Conservation (phyloP, 2,888 invertebrate genomes). For the Prosopocoilus inquinatus region DNA sequence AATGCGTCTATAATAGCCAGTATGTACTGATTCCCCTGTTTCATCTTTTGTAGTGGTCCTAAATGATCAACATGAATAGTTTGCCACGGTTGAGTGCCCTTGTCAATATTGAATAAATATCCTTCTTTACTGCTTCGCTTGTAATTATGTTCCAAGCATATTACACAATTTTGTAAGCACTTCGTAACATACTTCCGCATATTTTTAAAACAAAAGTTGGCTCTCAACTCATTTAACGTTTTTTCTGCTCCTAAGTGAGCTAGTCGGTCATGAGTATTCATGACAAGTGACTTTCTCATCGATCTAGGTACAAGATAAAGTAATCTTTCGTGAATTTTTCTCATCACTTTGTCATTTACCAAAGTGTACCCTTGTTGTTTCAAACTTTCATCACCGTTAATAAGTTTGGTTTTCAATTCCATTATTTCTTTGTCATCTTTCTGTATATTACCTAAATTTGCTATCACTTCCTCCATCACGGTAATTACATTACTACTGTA, state of each 20-base stretch:
- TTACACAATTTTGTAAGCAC: slow-evolving; percentile 34
- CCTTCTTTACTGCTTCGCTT: slow-evolving; percentile 30
- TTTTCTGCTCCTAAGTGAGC: slow-evolving; percentile 39
- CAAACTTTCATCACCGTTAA: too few species aligned
- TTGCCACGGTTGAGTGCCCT: slow-evolving; percentile 31
- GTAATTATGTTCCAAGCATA: slow-evolving; percentile 32
- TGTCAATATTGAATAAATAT: slow-evolving; percentile 31
- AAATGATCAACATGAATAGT: slow-evolving; percentile 36
- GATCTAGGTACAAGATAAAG: neutral
- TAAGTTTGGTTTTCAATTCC: too few species aligned
- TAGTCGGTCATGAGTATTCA: slow-evolving; percentile 31
- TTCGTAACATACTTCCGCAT: slow-evolving; percentile 29
- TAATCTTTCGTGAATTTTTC: neutral
- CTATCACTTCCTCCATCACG: too few species aligned
- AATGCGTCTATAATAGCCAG: slow-evolving; percentile 34
- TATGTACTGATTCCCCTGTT: slow-evolving; percentile 25
- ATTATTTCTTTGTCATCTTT: too few species aligned
- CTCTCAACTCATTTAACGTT: slow-evolving; percentile 28
- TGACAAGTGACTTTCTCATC: slow-evolving; percentile 11
- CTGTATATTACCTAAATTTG: too few species aligned
- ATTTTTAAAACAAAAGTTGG: slow-evolving; percentile 39
- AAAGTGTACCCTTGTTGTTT: slow-evolving; percentile 1
- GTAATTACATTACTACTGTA: too few species aligned
- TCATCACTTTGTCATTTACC: slow-evolving; percentile 10
- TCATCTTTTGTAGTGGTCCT: slow-evolving; percentile 29